Base-by-base conservation (phyloP, 2,888 invertebrate genomes). In the Scotopteryx bipunctaria region DNA sequence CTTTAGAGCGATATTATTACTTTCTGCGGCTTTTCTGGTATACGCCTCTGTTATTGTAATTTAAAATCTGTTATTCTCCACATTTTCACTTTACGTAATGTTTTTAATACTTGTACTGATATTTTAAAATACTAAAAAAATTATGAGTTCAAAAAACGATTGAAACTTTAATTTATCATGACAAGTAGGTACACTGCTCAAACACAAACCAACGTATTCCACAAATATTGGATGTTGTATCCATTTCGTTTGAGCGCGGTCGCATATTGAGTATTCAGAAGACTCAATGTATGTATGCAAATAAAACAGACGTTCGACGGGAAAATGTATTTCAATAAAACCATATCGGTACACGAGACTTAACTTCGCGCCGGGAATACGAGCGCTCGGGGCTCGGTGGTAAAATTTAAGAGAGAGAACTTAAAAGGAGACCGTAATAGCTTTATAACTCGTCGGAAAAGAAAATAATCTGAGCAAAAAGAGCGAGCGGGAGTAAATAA, bases 391-490 rank as follows among this genome's bases (percentile, higher is more conserved):
- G 45, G 43, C 49, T 50, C 46, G 49, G 51, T 36, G 53, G 54
- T 59, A 57, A 52, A 63, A 57, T 55, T 54, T 54, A 44, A 55
- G 48, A 46, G 52, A 65, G 67, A 67, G 63, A 66, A 72, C 66
- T 73, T 76, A 66, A 76, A 73, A 72, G 69, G 70, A 74, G 75
- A 74, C 70, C 67, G 67, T 78, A 80, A 79, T 73, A 77, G 73
- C 73, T 81, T 81, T 77, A 76, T 74, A 76, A 73, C 73, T 78
- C 72, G 63, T 62, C 69, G 68, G 70, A 71, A 76, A 79, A 81
- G 71, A 76, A 78, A 73, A 81, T 81, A 74, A 79, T 77, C 69
- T 66, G 66, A 72, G 76, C 68, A 77, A 80, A 79, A 78, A 76
- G 73, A 73, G 75, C 74, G 73, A 78, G 73, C 67, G 71, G 70